Evolutionary conservation across 2,888 invertebrate species (phyloP).

Genomic region (Augiades crinisus): DNA sequence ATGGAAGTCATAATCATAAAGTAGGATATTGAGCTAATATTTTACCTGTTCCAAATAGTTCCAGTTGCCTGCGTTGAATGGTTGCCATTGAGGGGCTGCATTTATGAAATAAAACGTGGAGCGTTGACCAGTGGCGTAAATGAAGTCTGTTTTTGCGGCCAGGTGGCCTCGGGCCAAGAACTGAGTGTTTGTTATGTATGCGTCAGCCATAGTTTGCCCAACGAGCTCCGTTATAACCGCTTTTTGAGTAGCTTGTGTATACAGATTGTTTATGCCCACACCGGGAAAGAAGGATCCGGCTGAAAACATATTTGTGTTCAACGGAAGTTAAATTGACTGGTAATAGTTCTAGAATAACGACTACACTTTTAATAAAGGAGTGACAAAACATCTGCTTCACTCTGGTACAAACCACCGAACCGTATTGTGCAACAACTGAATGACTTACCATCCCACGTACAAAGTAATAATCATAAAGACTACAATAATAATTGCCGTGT

Average conservation of each 20-base stretch:
- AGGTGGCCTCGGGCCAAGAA: slow-evolving; percentile 83
- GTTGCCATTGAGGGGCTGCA: slow-evolving; percentile 85
- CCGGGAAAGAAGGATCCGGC: slow-evolving; percentile 76
- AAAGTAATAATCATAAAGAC: no score
- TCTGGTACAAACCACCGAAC: no score
- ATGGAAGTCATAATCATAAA: not conserved
- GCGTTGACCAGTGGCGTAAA: slow-evolving; percentile 81
- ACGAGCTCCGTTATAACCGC: slow-evolving; percentile 47
- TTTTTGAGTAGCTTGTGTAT: slow-evolving; percentile 62
- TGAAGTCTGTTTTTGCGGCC: slow-evolving; percentile 82
- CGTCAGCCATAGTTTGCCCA: slow-evolving; percentile 53
- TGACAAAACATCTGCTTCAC: no score
- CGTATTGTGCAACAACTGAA: no score
- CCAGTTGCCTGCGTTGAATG: slow-evolving; percentile 83
- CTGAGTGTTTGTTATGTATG: slow-evolving; percentile 65
- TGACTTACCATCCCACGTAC: no score
- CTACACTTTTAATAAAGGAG: no score
- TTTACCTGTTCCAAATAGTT: slow-evolving; percentile 69
- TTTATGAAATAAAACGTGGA: slow-evolving; percentile 84
- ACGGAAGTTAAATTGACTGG: no score
- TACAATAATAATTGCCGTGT: no score
- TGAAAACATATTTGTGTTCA: slow-evolving; percentile 39
- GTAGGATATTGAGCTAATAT: not conserved
- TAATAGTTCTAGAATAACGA: no score
- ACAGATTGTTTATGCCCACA: slow-evolving; percentile 52